Conservation (phyloP, 2,797 vertebrate species). For the Phoxinus dragarum region DNA sequence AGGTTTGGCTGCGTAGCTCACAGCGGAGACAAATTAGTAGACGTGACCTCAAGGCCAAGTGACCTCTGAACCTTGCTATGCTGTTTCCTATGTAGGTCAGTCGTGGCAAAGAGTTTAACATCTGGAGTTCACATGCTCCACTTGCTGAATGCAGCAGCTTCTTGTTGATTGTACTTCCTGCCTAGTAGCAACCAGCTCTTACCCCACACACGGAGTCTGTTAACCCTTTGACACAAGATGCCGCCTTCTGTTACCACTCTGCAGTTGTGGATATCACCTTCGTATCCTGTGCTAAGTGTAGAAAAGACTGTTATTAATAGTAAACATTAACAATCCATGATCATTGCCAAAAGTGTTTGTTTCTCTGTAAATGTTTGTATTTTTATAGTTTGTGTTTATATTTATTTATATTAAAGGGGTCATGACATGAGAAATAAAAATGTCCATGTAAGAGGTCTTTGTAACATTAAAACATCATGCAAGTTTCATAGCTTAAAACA, state of each 20-base stretch:
- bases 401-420: not conserved
- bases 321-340: not conserved
- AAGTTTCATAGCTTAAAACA: too few relatives aligned
- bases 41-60: constrained; percentile 24
- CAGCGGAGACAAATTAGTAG: constrained; percentile 3
- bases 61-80: constrained; percentile 10
- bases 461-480: too few relatives aligned
- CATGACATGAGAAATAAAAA: too few relatives aligned
- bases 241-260: not conserved
- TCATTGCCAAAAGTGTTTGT: not conserved
- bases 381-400: not conserved
- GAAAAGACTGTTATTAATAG: not conserved
- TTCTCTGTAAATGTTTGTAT: not conserved
- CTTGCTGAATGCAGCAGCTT: not conserved
- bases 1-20: not conserved
- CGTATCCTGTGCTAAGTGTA: not conserved
- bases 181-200: too few relatives aligned
- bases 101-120: constrained; percentile 27
- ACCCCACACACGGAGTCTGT: not conserved
- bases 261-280: not conserved
- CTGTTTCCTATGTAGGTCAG: constrained; percentile 34
- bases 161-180: constrained; percentile 1
- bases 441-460: too few relatives aligned
- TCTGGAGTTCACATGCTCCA: constrained; percentile 38
- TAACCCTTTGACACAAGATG: constrained; percentile 16